A percentile compares a stretch with the other conserved stretches of the same genome.
phyloP scores from a whole-genome alignment of 2,797 vertebrate species.

The Tinamus major region DNA sequence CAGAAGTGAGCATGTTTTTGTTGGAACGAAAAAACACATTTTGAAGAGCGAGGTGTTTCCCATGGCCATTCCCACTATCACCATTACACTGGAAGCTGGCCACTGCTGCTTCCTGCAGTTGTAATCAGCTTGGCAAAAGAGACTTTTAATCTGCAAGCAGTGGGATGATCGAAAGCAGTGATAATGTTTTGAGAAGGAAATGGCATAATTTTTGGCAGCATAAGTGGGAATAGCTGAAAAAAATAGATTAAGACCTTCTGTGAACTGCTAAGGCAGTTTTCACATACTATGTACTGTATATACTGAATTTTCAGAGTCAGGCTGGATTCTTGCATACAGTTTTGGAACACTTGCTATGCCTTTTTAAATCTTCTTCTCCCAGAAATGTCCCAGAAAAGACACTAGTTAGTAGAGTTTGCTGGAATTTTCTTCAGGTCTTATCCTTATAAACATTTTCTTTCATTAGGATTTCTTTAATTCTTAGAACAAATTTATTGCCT shows the following conservation, averaged over 20 bases:
- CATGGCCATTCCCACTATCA: neutral
- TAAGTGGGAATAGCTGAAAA: constrained; percentile 32
- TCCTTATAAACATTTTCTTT: neutral
- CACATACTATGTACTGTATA: neutral
- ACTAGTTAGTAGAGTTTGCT: neutral
- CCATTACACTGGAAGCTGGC: neutral
- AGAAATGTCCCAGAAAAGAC: neutral
- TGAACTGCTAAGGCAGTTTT: constrained; percentile 2
- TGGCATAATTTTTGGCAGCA: constrained; percentile 53
- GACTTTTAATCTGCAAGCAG: constrained; percentile 10
- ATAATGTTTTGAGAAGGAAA: constrained; percentile 59
- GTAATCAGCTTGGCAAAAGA: constrained; percentile 18
- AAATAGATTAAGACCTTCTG: neutral
- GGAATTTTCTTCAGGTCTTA: neutral
- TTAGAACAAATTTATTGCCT: neutral
- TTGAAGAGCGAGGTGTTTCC: constrained; percentile 19
- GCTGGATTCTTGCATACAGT: neutral
- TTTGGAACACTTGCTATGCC: constrained; percentile 10
- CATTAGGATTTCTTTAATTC: neutral
- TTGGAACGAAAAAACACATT: neutral
- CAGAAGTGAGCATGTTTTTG: neutral
- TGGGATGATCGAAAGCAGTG: constrained; percentile 55
- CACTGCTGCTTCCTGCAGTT: constrained; percentile 17
- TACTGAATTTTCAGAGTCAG: constrained; percentile 6
- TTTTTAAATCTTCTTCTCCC: neutral